phyloP scores from a whole-genome alignment of 1,140 invertebrate genomes.

The Sarcophaga peregrina region DNA sequence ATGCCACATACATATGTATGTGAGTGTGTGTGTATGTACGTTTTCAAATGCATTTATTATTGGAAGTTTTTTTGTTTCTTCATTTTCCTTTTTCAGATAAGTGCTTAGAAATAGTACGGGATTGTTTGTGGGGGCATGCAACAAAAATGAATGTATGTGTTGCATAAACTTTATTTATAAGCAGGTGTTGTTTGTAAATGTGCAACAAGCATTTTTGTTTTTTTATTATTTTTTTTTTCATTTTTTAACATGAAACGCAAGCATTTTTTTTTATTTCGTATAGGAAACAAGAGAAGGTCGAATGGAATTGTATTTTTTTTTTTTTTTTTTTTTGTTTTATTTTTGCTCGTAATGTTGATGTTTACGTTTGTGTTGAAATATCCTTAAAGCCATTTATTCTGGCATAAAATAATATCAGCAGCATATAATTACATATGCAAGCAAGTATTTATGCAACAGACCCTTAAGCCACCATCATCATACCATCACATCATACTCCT shows the following conservation, averaged over 20 bases:
- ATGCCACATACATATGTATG: background rate
- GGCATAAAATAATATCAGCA: constrained; percentile 16
- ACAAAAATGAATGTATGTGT: background rate
- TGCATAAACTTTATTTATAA: background rate
- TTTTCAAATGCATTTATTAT: background rate
- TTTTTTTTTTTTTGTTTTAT: background rate
- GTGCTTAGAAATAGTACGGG: background rate
- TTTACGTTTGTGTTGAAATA: background rate
- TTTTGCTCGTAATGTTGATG: background rate
- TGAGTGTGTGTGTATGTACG: too few species aligned
- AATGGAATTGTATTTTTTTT: background rate
- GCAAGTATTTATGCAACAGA: background rate
- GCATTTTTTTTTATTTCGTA: background rate
- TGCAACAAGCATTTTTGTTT: background rate
- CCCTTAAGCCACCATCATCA: background rate
- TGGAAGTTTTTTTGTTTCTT: too few species aligned
- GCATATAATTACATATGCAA: constrained; percentile 26
- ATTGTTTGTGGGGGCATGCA: background rate
- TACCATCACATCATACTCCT: too few species aligned
- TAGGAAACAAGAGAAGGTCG: background rate
- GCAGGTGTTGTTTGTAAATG: background rate
- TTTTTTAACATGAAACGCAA: background rate
- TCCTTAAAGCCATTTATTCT: constrained; percentile 14
- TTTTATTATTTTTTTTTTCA: background rate
- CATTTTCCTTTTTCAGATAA: background rate